Evolutionary conservation across 2,113 vertebrate species (phyloP).

Genomic region (Tichodroma muraria): DNA sequence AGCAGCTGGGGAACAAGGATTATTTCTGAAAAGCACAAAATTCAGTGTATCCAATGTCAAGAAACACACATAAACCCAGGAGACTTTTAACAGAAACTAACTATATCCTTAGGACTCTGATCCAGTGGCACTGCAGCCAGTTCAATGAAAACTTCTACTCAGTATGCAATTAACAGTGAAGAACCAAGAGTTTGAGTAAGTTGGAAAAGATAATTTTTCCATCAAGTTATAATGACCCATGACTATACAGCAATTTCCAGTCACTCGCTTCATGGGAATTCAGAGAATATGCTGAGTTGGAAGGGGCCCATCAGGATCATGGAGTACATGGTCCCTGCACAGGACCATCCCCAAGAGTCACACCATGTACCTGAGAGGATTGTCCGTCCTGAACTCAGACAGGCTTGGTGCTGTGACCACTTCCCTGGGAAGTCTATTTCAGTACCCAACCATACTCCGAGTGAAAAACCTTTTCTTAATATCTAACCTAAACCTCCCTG

Average conservation of each 20-base stretch:
- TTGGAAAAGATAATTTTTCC: not conserved
- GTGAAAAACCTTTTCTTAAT: not conserved
- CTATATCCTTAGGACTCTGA: not conserved
- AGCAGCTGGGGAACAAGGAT: not conserved
- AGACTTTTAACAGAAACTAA: not conserved
- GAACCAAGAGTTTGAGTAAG: not conserved
- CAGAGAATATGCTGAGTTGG: not conserved
- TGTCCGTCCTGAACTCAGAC: not conserved
- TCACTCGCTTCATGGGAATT: not conserved
- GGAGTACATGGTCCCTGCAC: not conserved
- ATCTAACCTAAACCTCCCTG: not conserved
- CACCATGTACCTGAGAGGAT: not conserved
- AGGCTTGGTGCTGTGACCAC: not conserved
- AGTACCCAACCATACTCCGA: not conserved
- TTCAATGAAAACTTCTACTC: not conserved
- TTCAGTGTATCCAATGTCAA: not conserved
- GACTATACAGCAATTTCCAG: not conserved
- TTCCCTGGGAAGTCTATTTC: not conserved
- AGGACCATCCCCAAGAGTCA: not conserved
- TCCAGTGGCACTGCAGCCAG: not conserved
- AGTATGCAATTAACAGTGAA: not conserved
- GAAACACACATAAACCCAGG: not conserved
- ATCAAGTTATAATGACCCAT: not conserved
- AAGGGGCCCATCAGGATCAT: not conserved
- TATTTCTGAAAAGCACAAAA: not conserved